Evolutionary conservation across 2,797 vertebrate genomes (phyloP), one percentile per base, ranked within the genome.

Genomic region (Dipus sagitta): DNA sequence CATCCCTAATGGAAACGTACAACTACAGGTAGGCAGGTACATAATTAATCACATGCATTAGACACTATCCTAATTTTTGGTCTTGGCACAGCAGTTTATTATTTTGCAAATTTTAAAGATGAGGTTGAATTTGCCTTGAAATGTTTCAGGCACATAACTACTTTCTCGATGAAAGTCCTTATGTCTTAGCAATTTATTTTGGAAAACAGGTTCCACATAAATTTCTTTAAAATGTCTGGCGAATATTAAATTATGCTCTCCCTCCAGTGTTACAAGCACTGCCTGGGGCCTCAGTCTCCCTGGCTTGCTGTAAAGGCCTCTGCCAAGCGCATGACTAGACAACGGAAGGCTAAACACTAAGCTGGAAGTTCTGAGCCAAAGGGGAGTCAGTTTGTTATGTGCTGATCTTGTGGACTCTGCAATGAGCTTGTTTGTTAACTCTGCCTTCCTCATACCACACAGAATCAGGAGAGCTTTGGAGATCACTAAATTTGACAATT

Each of bases 181-280:
- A 2, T 81, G 67, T 83, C 20, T 94, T 79, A 75, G 71, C 32
- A 24, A 81, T 75, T 84, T 83, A 54, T 72, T 38, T 94, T 83
- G 23, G 38, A 84, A 92, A 91, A 87, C 30, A 75, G 67, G 23
- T 1, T 54, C 65, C 34, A 2, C 68, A 17, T 1, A 67, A 20
- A 18, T 77, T 81, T 84, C 32, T 82, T 20, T 70, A 74, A 81
- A 87, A 60, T 28, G 3, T 2, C 1, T 10, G 5, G 6, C 68
- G n/a, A 75, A 8, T 65, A n/a, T 81, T 32, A 89, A 84, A 65
- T 11, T n/a, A 5, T 4, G 32, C 14, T 52, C 32, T 21, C 67
- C 1, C 23, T 34, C 11, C 64, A 58, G 32, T 64, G 23, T 68
- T 77, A 32, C 18, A 64, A 90, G 65, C 38, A 7, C 9, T 72